Conservation (phyloP, 2,113 vertebrate species). For the Cinclus cinclus region DNA sequence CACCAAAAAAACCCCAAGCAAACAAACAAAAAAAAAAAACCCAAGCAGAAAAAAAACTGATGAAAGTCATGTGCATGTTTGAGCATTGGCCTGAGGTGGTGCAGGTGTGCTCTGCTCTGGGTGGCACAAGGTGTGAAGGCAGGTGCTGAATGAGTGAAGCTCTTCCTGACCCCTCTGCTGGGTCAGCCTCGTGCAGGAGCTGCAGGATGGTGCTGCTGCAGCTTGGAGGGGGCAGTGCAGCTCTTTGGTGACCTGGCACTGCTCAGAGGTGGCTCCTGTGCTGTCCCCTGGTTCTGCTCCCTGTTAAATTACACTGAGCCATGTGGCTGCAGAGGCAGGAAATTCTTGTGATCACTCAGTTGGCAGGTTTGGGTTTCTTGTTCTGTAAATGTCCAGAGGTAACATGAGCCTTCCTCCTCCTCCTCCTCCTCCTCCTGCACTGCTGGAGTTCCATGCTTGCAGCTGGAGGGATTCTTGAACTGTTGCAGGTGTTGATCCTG, state of each 20-base stretch:
- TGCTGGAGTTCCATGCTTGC: not conserved
- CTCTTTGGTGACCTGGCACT: not conserved
- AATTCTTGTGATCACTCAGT: not conserved
- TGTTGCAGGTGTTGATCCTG: not conserved
- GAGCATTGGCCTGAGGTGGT: not conserved
- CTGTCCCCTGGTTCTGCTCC: not conserved
- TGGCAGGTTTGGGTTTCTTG: not conserved
- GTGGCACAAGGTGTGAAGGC: not conserved
- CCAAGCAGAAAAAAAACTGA: not conserved
- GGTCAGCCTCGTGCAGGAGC: not conserved
- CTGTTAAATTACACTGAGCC: rapidly evolving
- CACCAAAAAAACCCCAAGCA: not conserved
- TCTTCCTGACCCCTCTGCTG: not conserved
- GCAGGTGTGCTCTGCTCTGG: not conserved
- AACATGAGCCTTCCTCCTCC: not conserved
- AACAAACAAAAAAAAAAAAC: too few species aligned
- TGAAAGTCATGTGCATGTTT: not conserved
- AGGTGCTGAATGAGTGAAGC: not conserved
- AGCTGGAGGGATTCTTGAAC: not conserved
- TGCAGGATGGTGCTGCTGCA: not conserved
- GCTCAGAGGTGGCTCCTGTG: not conserved
- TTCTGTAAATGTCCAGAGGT: not conserved
- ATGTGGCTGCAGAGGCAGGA: not conserved
- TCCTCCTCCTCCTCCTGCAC: not conserved
- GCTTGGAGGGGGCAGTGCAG: not conserved